phyloP scores from a whole-genome alignment of 2,888 invertebrate genomes.

The Mesorhabditis sp. region DNA sequence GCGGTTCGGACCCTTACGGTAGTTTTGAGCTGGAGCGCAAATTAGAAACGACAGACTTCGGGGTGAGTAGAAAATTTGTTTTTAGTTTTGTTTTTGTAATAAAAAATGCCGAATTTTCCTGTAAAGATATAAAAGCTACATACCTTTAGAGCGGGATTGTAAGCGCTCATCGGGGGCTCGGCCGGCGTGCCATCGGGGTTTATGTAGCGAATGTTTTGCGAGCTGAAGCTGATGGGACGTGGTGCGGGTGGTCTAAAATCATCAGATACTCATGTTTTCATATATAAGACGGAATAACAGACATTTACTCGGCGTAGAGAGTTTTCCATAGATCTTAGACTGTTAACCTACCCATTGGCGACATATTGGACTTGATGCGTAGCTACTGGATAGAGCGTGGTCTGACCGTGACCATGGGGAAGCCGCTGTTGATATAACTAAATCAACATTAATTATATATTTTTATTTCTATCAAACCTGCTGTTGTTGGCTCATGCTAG shows the following conservation, averaged over 20 bases:
- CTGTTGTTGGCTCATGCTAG: constrained; percentile 4
- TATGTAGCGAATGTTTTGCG: background rate
- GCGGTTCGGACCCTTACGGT: no score
- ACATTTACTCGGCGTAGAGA: no score
- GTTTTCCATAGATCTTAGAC: no score
- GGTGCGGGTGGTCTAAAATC: background rate
- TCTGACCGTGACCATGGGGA: no score
- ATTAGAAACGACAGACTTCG: no score
- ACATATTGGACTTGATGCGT: background rate
- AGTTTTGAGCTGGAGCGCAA: no score
- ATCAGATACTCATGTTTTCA: background rate
- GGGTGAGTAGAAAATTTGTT: no score
- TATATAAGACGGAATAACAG: no score
- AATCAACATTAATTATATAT: background rate
- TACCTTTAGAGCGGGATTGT: background rate
- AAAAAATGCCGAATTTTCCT: no score
- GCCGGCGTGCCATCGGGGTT: constrained; percentile 1
- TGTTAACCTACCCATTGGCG: background rate
- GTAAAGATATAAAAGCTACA: background rate
- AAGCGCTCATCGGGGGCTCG: constrained; percentile 5
- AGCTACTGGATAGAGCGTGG: background rate
- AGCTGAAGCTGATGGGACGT: background rate
- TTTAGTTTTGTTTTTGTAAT: no score
- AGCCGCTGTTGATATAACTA: background rate
- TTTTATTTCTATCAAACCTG: background rate